A percentile compares a stretch with the other conserved stretches of the same genome.
Evolutionary conservation across 1,140 invertebrate genomes (phyloP).

Genomic region (Microplitis mediator): DNA sequence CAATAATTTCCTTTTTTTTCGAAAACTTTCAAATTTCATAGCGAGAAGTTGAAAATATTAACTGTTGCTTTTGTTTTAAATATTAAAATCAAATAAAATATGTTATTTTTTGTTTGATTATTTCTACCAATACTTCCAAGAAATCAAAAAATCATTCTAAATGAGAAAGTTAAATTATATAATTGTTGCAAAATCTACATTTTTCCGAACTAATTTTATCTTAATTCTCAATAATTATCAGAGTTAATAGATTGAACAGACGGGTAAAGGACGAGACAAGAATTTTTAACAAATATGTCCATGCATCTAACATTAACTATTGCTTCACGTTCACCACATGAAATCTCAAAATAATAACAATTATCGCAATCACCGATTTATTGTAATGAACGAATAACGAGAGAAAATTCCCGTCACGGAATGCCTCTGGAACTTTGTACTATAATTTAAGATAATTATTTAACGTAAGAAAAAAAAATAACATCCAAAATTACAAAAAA

Average conservation of each 20-base stretch:
- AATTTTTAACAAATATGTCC: neutral
- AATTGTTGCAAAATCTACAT: neutral
- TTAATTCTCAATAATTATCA: neutral
- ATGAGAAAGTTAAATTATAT: too few relatives aligned
- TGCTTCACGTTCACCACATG: neutral
- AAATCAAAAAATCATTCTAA: too few relatives aligned
- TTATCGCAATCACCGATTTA: constrained; percentile 38
- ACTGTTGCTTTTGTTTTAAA: too few relatives aligned
- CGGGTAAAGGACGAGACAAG: neutral
- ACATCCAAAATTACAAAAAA: neutral
- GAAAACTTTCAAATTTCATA: too few relatives aligned
- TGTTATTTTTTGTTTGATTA: too few relatives aligned
- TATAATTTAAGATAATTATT: neutral
- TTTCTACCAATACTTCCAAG: too few relatives aligned
- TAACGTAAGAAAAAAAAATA: neutral
- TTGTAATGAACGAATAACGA: neutral
- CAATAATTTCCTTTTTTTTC: too few relatives aligned
- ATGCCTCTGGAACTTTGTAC: constrained; percentile 4
- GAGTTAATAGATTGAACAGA: neutral
- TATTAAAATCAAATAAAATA: too few relatives aligned
- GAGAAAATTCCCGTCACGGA: constrained; percentile 25
- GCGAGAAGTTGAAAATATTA: too few relatives aligned
- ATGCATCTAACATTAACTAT: neutral
- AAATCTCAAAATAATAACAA: constrained; percentile 42
- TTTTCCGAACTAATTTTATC: neutral